Conservation (phyloP, 2,797 vertebrate species). For the Galagoides demidoff region DNA sequence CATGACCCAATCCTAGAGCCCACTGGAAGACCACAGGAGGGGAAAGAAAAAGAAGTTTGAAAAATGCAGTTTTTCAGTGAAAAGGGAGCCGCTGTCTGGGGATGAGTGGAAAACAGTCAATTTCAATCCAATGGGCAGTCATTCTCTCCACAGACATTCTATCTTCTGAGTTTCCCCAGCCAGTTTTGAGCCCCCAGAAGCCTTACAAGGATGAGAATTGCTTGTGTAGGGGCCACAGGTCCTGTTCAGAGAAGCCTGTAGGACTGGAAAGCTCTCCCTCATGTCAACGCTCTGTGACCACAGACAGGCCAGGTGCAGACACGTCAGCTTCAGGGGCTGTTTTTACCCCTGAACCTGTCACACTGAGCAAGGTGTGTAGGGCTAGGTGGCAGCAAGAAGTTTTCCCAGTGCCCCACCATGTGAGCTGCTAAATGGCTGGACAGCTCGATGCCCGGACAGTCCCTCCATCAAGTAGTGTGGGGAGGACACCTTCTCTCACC, state of each 20-base stretch:
- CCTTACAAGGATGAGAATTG: neutral
- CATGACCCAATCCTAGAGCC: neutral
- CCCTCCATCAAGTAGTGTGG: neutral
- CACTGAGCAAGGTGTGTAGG: too few species aligned
- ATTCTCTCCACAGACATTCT: neutral
- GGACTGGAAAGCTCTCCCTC: neutral
- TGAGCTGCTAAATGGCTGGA: neutral
- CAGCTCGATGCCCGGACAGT: neutral
- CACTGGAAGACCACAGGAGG: neutral
- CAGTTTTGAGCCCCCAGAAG: accelerated
- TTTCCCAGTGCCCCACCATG: neutral
- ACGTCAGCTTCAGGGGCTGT: accelerated
- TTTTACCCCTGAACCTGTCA: neutral
- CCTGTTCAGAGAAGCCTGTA: neutral
- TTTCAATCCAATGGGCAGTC: neutral
- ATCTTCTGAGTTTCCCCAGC: neutral
- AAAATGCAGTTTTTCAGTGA: neutral
- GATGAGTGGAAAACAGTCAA: neutral
- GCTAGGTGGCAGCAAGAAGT: too few species aligned
- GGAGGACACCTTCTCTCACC: neutral
- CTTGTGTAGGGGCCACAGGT: neutral
- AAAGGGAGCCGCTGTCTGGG: neutral
- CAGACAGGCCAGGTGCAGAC: neutral
- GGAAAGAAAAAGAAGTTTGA: neutral
- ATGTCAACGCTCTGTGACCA: neutral